These are phyloP conservation scores for Cryptocheilus praepositus DNA, from an alignment of 2,888 invertebrate genomes.

Conservation along the genomic window DNA sequence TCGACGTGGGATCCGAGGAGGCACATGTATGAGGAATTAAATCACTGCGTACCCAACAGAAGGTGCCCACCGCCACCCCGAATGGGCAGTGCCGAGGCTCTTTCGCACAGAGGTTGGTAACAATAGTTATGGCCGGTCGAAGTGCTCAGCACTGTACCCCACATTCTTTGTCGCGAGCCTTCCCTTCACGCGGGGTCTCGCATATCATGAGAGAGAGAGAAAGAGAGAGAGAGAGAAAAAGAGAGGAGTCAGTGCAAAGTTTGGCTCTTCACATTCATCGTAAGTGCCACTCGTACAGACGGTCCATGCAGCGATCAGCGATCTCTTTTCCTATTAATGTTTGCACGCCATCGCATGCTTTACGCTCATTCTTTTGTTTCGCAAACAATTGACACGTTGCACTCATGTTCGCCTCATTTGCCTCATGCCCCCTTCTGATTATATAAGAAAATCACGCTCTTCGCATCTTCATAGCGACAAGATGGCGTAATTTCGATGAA, in stretches of 20 bases:
- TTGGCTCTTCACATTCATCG: conserved; percentile 40
- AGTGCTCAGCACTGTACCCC: conserved; percentile 29
- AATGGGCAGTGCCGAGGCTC: conserved; percentile 77
- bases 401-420: conserved; percentile 24
- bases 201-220: too few relatives aligned
- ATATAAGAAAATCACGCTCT: too few relatives aligned
- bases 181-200: not conserved
- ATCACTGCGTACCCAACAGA: conserved; percentile 77
- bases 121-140: conserved; percentile 43
- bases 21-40: conserved; percentile 92
- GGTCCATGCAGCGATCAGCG: too few relatives aligned
- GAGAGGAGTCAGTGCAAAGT: conserved; percentile 27
- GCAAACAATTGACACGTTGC: conserved; percentile 31
- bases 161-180: conserved; percentile 39
- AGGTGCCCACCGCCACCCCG: conserved; percentile 76
- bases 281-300: conserved; percentile 38
- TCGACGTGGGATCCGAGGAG: conserved; percentile 94
- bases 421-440: not conserved
- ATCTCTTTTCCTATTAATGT: conserved; percentile 41
- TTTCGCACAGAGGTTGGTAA: conserved; percentile 73
- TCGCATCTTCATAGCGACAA: not conserved
- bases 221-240: too few relatives aligned
- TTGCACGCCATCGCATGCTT: conserved; percentile 64
- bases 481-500: too few relatives aligned
- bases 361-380: conserved; percentile 42